Evolutionary conservation across 2,113 vertebrate genomes (phyloP), one percentile per base, ranked within the genome.

Genomic region (Rhea americana): DNA sequence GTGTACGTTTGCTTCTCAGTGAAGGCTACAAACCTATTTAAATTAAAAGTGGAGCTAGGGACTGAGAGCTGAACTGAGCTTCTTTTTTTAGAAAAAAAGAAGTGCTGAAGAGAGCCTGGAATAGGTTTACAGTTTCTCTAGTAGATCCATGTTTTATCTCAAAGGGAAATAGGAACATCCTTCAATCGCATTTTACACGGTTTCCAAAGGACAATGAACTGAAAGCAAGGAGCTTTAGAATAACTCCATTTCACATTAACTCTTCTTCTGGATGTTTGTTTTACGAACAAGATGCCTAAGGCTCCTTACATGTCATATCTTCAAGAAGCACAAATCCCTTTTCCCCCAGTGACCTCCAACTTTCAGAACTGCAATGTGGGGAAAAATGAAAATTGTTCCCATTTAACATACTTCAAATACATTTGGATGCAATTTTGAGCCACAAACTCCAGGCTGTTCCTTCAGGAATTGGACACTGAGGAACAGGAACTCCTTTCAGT

Each of bases 121-220:
- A 88, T 45, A 80, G 92, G 77, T 76, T 96, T 94, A 82, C 76
- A 91, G 91, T 93, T 96, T 91, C 81, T 94, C 58, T 76, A 93
- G 93, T 74, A 93, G 92, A 58, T 76, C 90, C 66, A 13, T 19
- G 71, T 73, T 93, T 94, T 67, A 76, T 89, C 85, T 93, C 93
- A 91, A 93, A 94, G 94, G 85, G 67, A 90, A 94, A 87, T 4
- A 26, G 85, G 89, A 96, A 91, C 88, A 90, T 71, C 90, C 62
- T 89, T 83, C 91, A 88, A 17, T 70, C 91, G 93, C 92, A 93
- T 95, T 96, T 96, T 55, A 53, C 80, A 70, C 82, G 70, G 89
- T 66, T 61, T 65, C 39, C n/a, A 8, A 66, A 66, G 82, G 76
- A 96, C 89, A 95, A 93, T 78, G 82, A 68, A 45, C 70, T 66